These are phyloP conservation scores for Noctua pronuba DNA, from an alignment of 2,888 invertebrate species.

Conservation along the genomic window DNA sequence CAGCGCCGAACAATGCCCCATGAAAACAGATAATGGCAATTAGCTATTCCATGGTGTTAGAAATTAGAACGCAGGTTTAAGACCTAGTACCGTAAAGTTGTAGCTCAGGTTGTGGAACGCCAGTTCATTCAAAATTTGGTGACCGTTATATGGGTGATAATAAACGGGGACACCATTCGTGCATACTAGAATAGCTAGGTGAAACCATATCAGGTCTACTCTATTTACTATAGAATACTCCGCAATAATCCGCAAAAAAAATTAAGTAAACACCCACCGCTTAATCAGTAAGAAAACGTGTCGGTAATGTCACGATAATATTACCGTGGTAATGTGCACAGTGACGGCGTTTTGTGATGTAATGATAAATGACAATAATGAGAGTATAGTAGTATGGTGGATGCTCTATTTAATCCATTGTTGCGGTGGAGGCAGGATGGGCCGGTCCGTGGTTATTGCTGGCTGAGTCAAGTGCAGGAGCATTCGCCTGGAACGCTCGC, in stretches of 20 bases:
- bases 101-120: constrained; percentile 5
- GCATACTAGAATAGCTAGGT: background rate
- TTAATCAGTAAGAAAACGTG: constrained; percentile 57
- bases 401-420: constrained; percentile 84
- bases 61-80: constrained; percentile 59
- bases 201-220: background rate
- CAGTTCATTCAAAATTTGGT: background rate
- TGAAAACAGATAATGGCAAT: constrained; percentile 79
- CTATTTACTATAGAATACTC: constrained; percentile 24
- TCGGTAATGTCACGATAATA: constrained; percentile 24
- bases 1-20: constrained; percentile 85
- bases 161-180: no score
- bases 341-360: constrained; percentile 47
- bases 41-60: constrained; percentile 69
- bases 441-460: constrained; percentile 75
- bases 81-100: constrained; percentile 36
- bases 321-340: constrained; percentile 29
- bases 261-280: constrained; percentile 25
- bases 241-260: no score
- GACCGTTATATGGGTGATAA: background rate
- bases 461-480: constrained; percentile 87
- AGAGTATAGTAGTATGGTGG: constrained; percentile 64
- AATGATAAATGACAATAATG: constrained; percentile 55
- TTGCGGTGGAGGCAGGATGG: constrained; percentile 80
- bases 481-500: constrained; percentile 85